These are phyloP conservation scores for Apolygus lucorum DNA, from an alignment of 1,140 invertebrate species.

Conservation along the genomic window DNA sequence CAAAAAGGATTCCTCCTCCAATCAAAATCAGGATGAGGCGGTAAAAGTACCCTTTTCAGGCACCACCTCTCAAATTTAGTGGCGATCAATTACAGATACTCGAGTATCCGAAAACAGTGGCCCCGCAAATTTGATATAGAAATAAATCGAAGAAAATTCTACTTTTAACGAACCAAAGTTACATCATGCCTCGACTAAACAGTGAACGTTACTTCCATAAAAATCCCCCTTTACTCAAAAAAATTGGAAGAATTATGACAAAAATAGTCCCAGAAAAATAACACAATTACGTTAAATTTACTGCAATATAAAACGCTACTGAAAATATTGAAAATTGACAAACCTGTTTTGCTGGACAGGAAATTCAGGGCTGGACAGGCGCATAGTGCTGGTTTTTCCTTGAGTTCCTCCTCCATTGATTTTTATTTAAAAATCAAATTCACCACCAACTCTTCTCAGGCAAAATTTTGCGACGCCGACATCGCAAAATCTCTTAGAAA, in stretches of 20 bases:
- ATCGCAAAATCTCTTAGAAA: no score
- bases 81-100: no score
- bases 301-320: not conserved
- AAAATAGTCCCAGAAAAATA: not conserved
- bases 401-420: not conserved
- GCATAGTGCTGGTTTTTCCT: not conserved
- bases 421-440: not conserved
- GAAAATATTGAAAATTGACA: not conserved
- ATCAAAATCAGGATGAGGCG: no score
- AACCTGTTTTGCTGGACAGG: not conserved
- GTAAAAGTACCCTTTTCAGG: no score
- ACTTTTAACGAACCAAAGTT: not conserved
- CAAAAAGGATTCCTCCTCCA: no score
- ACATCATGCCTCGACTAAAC: not conserved
- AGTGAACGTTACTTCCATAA: not conserved
- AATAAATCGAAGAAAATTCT: not conserved
- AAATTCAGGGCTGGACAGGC: not conserved
- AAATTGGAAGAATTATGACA: not conserved
- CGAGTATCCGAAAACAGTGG: no score
- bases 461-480: not conserved
- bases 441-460: not conserved
- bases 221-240: not conserved
- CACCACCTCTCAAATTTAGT: no score
- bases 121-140: no score
- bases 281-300: not conserved